Conservation (phyloP, 2,888 invertebrate species). For the Caradrina clavipalpis region DNA sequence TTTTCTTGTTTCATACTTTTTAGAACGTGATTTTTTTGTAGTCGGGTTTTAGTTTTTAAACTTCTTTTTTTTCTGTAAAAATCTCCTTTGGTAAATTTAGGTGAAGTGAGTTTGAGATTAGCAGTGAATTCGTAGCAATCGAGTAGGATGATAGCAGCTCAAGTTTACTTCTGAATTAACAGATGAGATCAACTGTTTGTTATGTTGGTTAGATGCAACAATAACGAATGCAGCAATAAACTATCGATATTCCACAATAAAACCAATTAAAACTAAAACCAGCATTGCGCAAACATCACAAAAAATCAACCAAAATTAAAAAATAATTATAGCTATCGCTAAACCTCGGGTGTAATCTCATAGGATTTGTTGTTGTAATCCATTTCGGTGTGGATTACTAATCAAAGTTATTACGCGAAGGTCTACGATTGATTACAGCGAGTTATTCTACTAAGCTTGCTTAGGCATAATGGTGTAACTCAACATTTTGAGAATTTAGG, state of each 20-base stretch:
- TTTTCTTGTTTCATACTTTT: no score
- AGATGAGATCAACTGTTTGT: no score
- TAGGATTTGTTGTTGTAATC: constrained; percentile 81
- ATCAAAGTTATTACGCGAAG: constrained; percentile 84
- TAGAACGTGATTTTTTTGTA: no score
- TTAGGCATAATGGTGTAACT: constrained; percentile 2
- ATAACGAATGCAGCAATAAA: no score
- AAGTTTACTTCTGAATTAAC: no score
- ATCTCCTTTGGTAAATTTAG: no score
- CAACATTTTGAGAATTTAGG: neutral
- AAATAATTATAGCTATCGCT: constrained; percentile 72
- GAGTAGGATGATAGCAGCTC: no score
- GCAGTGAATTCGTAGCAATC: no score
- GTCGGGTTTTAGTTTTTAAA: no score
- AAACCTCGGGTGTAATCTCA: constrained; percentile 80
- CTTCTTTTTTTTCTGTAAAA: no score
- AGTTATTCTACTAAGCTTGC: constrained; percentile 19
- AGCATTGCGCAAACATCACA: neutral
- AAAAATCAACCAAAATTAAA: constrained; percentile 30
- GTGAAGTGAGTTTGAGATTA: no score
- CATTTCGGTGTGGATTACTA: constrained; percentile 78
- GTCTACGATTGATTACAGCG: constrained; percentile 70
- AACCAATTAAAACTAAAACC: neutral
- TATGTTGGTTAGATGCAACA: no score
- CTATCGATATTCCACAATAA: neutral